A percentile compares a stretch with the other conserved stretches of the same genome.
Evolutionary conservation across 2,888 invertebrate species (phyloP).

Genomic region (Orthonevra nobilis): DNA sequence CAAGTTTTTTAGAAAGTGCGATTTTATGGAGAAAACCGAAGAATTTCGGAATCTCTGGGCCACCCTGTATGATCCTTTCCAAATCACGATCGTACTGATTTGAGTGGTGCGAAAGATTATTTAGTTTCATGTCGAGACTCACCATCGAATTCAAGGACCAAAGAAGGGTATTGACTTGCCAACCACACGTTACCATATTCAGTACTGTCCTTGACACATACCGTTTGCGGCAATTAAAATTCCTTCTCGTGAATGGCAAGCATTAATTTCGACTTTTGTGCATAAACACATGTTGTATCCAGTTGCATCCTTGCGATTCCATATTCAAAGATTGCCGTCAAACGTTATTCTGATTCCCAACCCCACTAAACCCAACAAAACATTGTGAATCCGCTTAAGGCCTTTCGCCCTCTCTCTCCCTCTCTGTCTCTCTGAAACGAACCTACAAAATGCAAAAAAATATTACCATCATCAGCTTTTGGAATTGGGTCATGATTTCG

Average conservation of each 20-base stretch:
- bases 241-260: conserved; percentile 29
- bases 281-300: conserved; percentile 35
- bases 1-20: no score
- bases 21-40: no score
- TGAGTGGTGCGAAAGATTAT: no score
- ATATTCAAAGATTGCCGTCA: conserved; percentile 2
- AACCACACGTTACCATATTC: not conserved
- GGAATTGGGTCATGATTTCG: conserved; percentile 63
- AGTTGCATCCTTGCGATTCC: conserved; percentile 8
- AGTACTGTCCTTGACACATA: not conserved
- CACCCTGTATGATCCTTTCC: no score
- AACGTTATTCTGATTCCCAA: not conserved
- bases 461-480: conserved; percentile 31
- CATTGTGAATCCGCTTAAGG: conserved; percentile 36
- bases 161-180: no score
- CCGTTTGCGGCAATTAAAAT: conserved; percentile 44
- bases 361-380: not conserved
- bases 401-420: not conserved
- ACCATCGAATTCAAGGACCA: no score
- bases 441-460: not conserved
- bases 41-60: no score
- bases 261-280: conserved; percentile 40
- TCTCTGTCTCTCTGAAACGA: not conserved
- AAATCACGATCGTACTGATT: no score
- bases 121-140: no score